Conservation (phyloP, 2,797 vertebrate species). For the Eurystomus glaucurus region DNA sequence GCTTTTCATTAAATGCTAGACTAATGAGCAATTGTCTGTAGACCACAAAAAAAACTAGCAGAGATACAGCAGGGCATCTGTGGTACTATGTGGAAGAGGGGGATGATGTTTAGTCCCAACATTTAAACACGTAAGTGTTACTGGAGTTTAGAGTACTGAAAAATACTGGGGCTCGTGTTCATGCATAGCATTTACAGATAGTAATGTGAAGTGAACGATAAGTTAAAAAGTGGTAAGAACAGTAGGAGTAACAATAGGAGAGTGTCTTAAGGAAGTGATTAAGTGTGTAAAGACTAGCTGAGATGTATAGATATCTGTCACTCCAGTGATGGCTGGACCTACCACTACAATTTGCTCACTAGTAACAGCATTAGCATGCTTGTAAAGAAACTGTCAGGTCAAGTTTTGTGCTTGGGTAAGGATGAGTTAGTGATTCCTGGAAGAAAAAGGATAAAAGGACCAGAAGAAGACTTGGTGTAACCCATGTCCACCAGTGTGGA, state of each 20-base stretch:
- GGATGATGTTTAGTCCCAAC: background rate
- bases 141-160: background rate
- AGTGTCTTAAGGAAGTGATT: background rate
- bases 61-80: background rate
- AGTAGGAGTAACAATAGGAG: background rate
- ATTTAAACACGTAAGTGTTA: background rate
- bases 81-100: fast-evolving
- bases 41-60: background rate
- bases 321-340: background rate
- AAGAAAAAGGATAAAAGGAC: background rate
- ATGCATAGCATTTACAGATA: background rate
- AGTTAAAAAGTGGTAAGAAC: background rate
- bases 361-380: background rate
- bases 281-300: background rate
- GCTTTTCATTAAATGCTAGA: background rate
- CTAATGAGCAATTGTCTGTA: background rate
- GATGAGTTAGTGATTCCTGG: background rate
- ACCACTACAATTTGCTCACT: background rate
- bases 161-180: background rate
- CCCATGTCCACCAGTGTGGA: background rate
- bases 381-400: background rate
- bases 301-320: background rate
- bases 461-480: background rate
- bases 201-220: background rate
- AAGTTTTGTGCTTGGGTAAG: background rate